phyloP scores from a whole-genome alignment of 2,113 vertebrate genomes.

The Herpetotheres cachinnans region DNA sequence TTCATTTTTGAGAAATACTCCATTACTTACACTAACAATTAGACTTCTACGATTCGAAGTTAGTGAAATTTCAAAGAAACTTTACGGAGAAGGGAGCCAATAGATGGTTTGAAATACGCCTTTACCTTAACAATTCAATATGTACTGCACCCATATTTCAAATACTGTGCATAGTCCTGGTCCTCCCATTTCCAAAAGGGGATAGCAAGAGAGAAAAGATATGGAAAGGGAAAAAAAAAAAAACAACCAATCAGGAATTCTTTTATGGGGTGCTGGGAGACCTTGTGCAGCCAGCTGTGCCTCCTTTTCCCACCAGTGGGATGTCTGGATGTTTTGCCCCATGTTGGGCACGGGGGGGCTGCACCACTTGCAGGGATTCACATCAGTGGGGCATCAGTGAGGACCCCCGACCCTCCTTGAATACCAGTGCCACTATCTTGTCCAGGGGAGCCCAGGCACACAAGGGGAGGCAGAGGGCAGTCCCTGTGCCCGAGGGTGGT shows the following conservation, averaged over 20 bases:
- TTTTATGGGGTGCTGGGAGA: neutral
- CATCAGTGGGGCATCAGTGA: neutral
- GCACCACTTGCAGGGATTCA: neutral
- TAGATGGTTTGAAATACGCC: neutral
- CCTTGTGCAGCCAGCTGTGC: fast-evolving
- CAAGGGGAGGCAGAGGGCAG: neutral
- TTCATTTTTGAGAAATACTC: neutral
- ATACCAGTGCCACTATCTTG: fast-evolving
- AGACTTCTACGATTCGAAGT: neutral
- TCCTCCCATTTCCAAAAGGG: neutral
- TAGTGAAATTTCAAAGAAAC: neutral
- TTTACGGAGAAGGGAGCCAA: neutral
- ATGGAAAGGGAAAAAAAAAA: neutral
- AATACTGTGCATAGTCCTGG: neutral
- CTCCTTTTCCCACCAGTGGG: fast-evolving
- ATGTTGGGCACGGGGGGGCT: fast-evolving
- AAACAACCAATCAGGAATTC: neutral
- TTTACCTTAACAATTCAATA: neutral
- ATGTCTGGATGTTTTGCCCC: neutral
- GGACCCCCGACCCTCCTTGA: neutral
- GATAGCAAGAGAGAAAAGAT: neutral
- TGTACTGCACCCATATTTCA: neutral
- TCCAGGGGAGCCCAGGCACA: neutral
- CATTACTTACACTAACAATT: neutral
- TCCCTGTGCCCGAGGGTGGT: neutral